Base-by-base conservation (phyloP, 1,140 invertebrate genomes). In the Sinella curviseta region DNA sequence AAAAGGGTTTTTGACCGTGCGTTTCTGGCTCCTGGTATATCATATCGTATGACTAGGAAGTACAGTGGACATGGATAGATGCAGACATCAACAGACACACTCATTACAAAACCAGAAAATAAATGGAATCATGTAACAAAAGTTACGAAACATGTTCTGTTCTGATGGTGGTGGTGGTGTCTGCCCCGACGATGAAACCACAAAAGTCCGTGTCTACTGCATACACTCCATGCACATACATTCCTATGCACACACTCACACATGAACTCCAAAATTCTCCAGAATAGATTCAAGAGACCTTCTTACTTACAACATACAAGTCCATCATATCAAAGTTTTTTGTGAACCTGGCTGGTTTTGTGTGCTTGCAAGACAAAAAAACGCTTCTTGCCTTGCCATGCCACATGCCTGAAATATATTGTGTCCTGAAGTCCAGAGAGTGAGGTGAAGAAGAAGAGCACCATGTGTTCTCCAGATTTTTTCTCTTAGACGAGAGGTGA, bases 401-500 rank as follows among this genome's bases (percentile, higher is more conserved):
- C 39, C 39, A n/a, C n/a, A n/a, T 48, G 20, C 20, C 20, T 12
- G 8, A n/a, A n/a, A n/a, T n/a, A n/a, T n/a, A n/a, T n/a, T n/a
- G n/a, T n/a, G n/a, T n/a, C n/a, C n/a, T n/a, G n/a, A n/a, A n/a
- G n/a, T n/a, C n/a, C n/a, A n/a, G n/a, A n/a, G n/a, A n/a, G n/a
- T n/a, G n/a, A n/a, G n/a, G 57, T 65, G 3, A 16, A 65, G 24
- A 26, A 26, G 24, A 65, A 8, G 8, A 14, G 31, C 31, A 33
- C 65, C 65, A 70, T 70, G 65, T 70, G 65, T 70, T 70, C 65
- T 70, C 65, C 4, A 12, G 8, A 70, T 70, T 70, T 70, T 70
- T 33, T 70, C 31, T n/a, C n/a, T n/a, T n/a, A n/a, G n/a, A n/a
- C n/a, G n/a, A n/a, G 4, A 17, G 31, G 65, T 70, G 57, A 65